A percentile compares a stretch with the other conserved stretches of the same genome.
These are phyloP conservation scores for Cliona cf. orientalis DNA, from an alignment of 37 sponge, comb jelly and placozoan genomes.

Conservation along the genomic window DNA sequence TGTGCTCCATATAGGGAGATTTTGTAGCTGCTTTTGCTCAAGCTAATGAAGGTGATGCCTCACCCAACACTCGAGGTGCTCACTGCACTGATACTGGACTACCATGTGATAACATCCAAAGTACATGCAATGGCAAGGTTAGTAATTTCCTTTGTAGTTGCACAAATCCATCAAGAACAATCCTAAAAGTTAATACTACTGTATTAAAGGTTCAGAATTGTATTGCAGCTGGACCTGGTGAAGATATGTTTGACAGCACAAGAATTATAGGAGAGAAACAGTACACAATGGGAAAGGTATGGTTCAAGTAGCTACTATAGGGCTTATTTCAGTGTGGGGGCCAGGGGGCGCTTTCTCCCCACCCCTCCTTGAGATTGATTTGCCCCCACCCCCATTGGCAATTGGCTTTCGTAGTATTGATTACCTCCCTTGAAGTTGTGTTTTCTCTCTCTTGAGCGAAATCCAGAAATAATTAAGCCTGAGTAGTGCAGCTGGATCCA, in stretches of 20 bases:
- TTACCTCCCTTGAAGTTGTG: too few species aligned
- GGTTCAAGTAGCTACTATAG: too few species aligned
- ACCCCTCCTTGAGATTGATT: too few species aligned
- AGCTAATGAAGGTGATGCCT: slow-evolving; percentile 92
- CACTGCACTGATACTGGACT: slow-evolving; percentile 77
- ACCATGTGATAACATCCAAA: slow-evolving; percentile 69
- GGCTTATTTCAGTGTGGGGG: too few species aligned
- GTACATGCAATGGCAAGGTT: slow-evolving; percentile 77
- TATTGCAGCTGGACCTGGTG: slow-evolving; percentile 81
- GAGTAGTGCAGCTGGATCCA: too few species aligned
- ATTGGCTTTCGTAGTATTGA: too few species aligned
- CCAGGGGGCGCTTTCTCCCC: too few species aligned
- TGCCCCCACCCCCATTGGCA: too few species aligned
- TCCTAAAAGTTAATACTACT: too few species aligned
- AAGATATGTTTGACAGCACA: slow-evolving; percentile 94
- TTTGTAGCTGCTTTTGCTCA: slow-evolving; percentile 93
- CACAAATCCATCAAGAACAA: too few species aligned
- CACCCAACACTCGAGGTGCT: slow-evolving; percentile 84
- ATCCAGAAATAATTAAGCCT: too few species aligned
- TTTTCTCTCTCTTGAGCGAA: too few species aligned
- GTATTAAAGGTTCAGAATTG: slow-evolving; percentile 65
- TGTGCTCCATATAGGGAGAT: slow-evolving; percentile 62
- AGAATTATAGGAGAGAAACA: slow-evolving; percentile 84
- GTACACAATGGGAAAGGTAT: slow-evolving; percentile 57
- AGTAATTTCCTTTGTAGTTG: neutral